Percentiles rank a stretch among this genome's conserved stretches.
phyloP scores from a whole-genome alignment of 2,888 invertebrate genomes.

The Micoletzkya japonica region DNA sequence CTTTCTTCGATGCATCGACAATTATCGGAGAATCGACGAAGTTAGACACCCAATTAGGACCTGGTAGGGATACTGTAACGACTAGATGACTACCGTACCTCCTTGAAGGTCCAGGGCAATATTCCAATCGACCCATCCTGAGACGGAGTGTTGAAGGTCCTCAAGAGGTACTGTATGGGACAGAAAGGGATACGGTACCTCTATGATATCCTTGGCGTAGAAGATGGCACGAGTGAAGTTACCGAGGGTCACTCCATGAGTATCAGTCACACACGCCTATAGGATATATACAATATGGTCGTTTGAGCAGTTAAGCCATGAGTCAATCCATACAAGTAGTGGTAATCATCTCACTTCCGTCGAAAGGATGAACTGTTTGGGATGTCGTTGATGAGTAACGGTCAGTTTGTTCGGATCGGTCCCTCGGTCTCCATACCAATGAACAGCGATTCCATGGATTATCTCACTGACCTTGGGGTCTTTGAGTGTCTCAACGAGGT shows the following conservation, averaged over 20 bases:
- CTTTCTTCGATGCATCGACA: constrained; percentile 71
- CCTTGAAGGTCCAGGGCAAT: constrained; percentile 76
- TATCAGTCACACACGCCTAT: constrained; percentile 22
- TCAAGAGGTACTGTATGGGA: constrained; percentile 65
- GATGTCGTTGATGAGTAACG: constrained; percentile 71
- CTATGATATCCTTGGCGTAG: constrained; percentile 69
- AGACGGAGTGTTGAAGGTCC: constrained; percentile 77
- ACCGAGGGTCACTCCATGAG: constrained; percentile 71
- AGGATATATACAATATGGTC: background rate
- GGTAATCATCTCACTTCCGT: constrained; percentile 74
- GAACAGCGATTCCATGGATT: constrained; percentile 78
- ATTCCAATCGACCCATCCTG: constrained; percentile 91
- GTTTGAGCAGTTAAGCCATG: no score
- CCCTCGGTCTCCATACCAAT: constrained; percentile 77
- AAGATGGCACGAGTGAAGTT: constrained; percentile 76
- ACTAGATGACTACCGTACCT: constrained; percentile 60
- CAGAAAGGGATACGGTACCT: no score
- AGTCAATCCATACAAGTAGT: background rate
- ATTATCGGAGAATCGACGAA: constrained; percentile 81
- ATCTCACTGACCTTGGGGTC: constrained; percentile 61
- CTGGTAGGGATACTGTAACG: constrained; percentile 66
- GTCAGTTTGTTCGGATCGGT: constrained; percentile 70
- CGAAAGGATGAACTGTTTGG: constrained; percentile 76
- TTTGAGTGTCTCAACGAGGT: constrained; percentile 55
- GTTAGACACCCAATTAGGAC: constrained; percentile 83